These are phyloP conservation scores for Leptinotarsa haldemani DNA, from an alignment of 2,888 invertebrate species.

Conservation along the genomic window DNA sequence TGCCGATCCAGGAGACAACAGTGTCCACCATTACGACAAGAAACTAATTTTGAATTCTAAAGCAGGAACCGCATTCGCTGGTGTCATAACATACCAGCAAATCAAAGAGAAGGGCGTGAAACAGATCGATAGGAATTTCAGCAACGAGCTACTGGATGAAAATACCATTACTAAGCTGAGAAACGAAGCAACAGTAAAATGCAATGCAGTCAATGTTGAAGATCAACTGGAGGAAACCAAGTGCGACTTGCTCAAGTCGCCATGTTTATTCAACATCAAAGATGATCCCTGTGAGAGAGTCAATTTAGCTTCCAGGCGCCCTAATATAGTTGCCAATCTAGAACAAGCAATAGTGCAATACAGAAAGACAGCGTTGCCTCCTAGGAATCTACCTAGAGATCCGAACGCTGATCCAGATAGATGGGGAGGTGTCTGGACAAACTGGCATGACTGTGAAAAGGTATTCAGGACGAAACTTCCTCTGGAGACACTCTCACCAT, in stretches of 20 bases:
- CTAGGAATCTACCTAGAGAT: constrained; percentile 66
- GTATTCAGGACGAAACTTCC: constrained; percentile 51
- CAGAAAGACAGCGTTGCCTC: constrained; percentile 63
- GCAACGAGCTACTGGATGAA: constrained; percentile 50
- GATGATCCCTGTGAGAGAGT: constrained; percentile 69
- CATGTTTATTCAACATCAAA: constrained; percentile 68
- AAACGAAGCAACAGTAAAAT: constrained; percentile 57
- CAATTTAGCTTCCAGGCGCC: constrained; percentile 65
- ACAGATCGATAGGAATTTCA: constrained; percentile 45
- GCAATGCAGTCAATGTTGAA: constrained; percentile 50
- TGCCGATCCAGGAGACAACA: constrained; percentile 64
- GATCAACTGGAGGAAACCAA: constrained; percentile 52
- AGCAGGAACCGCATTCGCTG: constrained; percentile 66
- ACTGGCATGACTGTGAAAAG: constrained; percentile 71
- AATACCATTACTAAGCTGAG: constrained; percentile 53
- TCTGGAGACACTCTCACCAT: constrained; percentile 49
- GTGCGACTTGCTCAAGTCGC: constrained; percentile 60
- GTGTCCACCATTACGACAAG: constrained; percentile 63
- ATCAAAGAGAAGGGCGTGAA: constrained; percentile 60
- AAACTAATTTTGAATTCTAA: constrained; percentile 65
- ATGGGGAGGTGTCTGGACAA: constrained; percentile 71
- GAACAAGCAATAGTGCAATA: constrained; percentile 65
- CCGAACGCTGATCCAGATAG: constrained; percentile 67
- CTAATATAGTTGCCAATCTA: constrained; percentile 64
- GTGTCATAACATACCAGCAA: constrained; percentile 66